A percentile compares a stretch with the other conserved stretches of the same genome.
phyloP scores from a whole-genome alignment of 2,113 vertebrate genomes.

The Sus scrofa region DNA sequence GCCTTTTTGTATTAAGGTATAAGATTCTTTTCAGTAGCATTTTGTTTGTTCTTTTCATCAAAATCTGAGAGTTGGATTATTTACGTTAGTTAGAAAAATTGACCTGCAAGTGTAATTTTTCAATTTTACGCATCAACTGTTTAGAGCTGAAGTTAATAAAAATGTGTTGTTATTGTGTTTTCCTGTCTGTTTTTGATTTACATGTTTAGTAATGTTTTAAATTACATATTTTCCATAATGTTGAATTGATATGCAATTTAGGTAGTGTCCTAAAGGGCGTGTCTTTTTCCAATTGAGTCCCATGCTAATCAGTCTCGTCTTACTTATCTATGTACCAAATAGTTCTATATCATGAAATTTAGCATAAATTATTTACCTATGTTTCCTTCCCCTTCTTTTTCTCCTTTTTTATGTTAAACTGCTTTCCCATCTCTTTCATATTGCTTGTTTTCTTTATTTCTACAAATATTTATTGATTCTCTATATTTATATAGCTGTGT shows the following conservation, averaged over 20 bases:
- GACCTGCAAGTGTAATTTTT: not conserved
- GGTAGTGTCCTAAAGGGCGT: not conserved
- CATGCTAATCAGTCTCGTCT: rapidly evolving
- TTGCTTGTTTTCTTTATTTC: not conserved
- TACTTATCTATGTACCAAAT: not conserved
- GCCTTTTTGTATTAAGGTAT: not conserved
- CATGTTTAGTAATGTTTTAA: constrained; percentile 41
- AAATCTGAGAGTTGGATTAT: not conserved
- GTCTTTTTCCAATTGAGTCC: not conserved
- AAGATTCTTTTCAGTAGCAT: not conserved
- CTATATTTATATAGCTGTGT: not conserved
- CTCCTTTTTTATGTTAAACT: not conserved
- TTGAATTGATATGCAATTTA: not conserved
- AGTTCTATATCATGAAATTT: not conserved
- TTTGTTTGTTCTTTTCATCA: not conserved
- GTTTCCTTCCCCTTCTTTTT: not conserved
- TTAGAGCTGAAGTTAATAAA: constrained; percentile 40
- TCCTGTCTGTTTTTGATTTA: not conserved
- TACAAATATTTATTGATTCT: not conserved
- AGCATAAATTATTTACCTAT: not conserved
- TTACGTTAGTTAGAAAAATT: not conserved
- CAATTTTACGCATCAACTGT: constrained; percentile 66
- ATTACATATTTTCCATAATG: not conserved
- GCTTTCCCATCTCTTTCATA: not conserved
- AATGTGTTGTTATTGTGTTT: constrained; percentile 2